phyloP scores from a whole-genome alignment of 2,888 invertebrate species.

The Tetragonula carbonaria region DNA sequence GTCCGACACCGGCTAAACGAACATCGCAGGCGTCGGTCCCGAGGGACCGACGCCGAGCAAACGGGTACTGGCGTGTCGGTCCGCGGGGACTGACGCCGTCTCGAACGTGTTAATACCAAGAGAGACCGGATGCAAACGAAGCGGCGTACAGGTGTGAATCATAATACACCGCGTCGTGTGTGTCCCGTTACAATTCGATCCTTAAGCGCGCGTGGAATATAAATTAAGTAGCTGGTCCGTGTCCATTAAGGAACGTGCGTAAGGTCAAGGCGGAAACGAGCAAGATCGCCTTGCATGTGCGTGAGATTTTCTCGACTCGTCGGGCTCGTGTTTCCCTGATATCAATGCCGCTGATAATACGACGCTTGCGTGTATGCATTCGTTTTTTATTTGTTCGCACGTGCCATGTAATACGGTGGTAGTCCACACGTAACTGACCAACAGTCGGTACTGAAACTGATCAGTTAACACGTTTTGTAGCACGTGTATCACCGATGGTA shows the following conservation, averaged over 20 bases:
- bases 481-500: too few relatives aligned
- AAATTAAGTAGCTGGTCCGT: constrained; percentile 52
- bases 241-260: constrained; percentile 55
- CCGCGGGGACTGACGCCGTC: too few relatives aligned
- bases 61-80: too few relatives aligned
- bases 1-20: too few relatives aligned
- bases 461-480: too few relatives aligned
- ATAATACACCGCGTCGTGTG: constrained; percentile 36
- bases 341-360: constrained; percentile 1
- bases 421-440: too few relatives aligned
- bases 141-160: constrained; percentile 35
- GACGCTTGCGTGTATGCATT: background rate
- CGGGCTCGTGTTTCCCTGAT: background rate
- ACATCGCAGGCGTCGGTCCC: too few relatives aligned
- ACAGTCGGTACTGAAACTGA: too few relatives aligned
- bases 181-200: constrained; percentile 58
- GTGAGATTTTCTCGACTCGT: constrained; percentile 4
- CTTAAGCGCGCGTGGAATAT: constrained; percentile 43
- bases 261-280: constrained; percentile 66
- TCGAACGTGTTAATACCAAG: background rate
- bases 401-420: background rate
- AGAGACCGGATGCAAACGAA: constrained; percentile 16
- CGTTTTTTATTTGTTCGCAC: background rate
- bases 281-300: background rate
- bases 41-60: too few relatives aligned